Evolutionary conservation across 2,797 vertebrate genomes (phyloP).

Genomic region (Anomalospiza imberbis): DNA sequence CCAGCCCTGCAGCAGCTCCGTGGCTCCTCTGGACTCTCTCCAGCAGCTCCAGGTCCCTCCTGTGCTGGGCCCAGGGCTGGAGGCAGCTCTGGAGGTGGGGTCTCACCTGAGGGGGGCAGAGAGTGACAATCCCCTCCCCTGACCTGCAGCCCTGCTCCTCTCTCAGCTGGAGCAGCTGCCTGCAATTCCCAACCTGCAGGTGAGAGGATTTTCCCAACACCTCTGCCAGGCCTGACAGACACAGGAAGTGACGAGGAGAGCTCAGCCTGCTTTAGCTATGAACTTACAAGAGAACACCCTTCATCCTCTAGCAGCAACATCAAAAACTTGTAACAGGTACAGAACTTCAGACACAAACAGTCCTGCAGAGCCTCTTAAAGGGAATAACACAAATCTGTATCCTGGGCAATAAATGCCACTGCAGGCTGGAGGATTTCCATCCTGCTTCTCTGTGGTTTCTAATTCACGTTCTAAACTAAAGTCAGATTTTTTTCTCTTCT

Average conservation of each 20-base stretch:
- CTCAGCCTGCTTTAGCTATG: neutral
- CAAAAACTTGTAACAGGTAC: neutral
- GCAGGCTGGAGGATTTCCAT: neutral
- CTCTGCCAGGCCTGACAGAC: neutral
- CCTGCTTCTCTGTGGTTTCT: neutral
- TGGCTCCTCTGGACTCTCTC: neutral
- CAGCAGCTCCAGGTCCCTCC: neutral
- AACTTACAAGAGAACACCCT: neutral
- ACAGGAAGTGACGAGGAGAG: neutral
- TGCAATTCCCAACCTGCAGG: fast-evolving
- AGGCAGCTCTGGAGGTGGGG: neutral
- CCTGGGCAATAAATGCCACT: neutral
- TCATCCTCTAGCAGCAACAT: neutral
- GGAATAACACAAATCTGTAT: neutral
- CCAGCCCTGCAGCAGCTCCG: neutral
- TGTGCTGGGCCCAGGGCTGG: neutral
- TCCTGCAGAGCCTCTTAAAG: neutral
- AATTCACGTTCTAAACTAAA: neutral
- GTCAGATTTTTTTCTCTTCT: neutral
- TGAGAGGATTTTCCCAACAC: neutral
- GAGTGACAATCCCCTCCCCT: neutral
- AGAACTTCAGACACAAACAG: neutral
- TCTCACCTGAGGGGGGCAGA: neutral
- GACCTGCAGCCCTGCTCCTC: neutral
- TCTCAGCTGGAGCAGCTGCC: neutral